Base-by-base conservation (phyloP, 1,140 invertebrate species). In the Pemphigus obesinymphae region DNA sequence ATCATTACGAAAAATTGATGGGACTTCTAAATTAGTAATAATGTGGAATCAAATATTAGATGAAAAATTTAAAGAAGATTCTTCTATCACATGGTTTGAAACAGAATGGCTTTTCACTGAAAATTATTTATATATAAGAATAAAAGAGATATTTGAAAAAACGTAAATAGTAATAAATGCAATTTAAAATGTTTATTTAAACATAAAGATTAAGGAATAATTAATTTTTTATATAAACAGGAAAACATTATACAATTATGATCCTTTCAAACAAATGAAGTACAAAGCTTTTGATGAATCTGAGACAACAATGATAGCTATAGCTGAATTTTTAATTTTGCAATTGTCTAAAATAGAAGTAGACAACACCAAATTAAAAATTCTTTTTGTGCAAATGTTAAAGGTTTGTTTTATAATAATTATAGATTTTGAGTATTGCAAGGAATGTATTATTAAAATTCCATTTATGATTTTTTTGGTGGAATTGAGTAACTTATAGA, bases 51-150 rank as follows among this genome's bases (percentile, higher is more conserved):
- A 78, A 78, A 61, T 78, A n/a, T 29, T 78, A 61, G 55, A 61
- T 45, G 23, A 61, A 26, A 78, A 61, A 29, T 26, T 61, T 23
- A 43, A 58, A 29, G 13, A 8, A 26, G 75, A 78, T 7, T 78
- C 75, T 5, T n/a, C 23, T 40, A 23, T 78, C 20, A 58, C 75
- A 43, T 78, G 75, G 75, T 78, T 78, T 61, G 75, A 61, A 0
- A 40, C 75, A 26, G 75, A 78, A 61, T 78, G 75, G 75, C 75
- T 78, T 40, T 61, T 78, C 20, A 78, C 75, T 61, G 75, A 78
- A 61, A 78, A 78, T 61, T 78, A 78, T 58, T 26, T 78, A 23
- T 78, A 78, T 7, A 78, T 78, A 26, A 34, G 75, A 61, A 61
- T 78, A 8, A 78, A 78, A 37, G 75, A 78, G 17, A 58, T 61